phyloP scores from a whole-genome alignment of 2,113 vertebrate species.

The Ornithorhynchus anatinus region DNA sequence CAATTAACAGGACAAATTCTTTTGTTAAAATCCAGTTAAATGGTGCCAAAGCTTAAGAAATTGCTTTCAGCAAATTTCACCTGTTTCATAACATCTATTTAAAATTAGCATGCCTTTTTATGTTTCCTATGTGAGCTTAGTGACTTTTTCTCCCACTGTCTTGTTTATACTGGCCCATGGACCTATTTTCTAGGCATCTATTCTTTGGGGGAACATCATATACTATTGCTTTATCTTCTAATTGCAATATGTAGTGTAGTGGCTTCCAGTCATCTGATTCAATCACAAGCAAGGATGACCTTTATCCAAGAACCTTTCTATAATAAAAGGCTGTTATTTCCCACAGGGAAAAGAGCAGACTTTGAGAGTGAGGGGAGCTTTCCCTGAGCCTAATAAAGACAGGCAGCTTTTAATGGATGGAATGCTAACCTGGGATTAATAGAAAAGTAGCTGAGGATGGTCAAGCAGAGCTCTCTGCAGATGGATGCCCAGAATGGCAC shows the following conservation, averaged over 20 bases:
- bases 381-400: background rate
- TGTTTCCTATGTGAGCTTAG: too few relatives aligned
- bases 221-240: background rate
- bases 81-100: too few relatives aligned
- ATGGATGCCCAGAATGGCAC: background rate
- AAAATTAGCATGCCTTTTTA: too few relatives aligned
- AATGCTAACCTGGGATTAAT: background rate
- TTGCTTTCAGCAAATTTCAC: too few relatives aligned
- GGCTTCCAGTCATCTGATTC: constrained; percentile 7
- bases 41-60: too few relatives aligned
- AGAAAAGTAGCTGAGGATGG: background rate
- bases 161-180: too few relatives aligned
- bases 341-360: background rate
- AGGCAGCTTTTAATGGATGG: background rate
- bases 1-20: too few relatives aligned
- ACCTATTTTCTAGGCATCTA: background rate
- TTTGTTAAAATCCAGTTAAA: too few relatives aligned
- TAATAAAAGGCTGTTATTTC: background rate
- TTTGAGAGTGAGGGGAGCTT: background rate
- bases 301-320: background rate
- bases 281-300: background rate
- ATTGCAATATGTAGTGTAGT: constrained; percentile 3
- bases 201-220: accelerated
- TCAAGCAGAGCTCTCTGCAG: background rate
- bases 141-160: too few relatives aligned